Evolutionary conservation across 2,888 invertebrate genomes (phyloP).

Genomic region (Julus scanicus): DNA sequence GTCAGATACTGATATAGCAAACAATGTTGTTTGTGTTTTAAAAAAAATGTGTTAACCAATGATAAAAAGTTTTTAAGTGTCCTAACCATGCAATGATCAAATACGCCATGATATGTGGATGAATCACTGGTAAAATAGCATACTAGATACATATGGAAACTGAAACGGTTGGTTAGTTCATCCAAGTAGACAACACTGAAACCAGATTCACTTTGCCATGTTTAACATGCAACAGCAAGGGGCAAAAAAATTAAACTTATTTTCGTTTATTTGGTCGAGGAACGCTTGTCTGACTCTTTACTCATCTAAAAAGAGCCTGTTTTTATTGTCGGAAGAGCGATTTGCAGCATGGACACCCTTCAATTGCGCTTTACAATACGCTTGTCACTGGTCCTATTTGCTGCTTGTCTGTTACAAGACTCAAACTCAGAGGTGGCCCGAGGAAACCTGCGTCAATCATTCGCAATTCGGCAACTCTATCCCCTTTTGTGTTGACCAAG

Average conservation of each 20-base stretch:
- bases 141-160: too few species aligned
- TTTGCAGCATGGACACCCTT: constrained; percentile 57
- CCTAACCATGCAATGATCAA: too few species aligned
- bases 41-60: too few species aligned
- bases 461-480: constrained; percentile 22
- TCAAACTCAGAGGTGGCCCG: constrained; percentile 55
- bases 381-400: constrained; percentile 50
- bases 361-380: constrained; percentile 52
- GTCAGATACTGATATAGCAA: too few species aligned
- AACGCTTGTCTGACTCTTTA: constrained; percentile 22
- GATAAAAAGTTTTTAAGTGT: too few species aligned
- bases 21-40: too few species aligned
- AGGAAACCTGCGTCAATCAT: constrained; percentile 49
- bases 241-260: not conserved
- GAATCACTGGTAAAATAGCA: not conserved
- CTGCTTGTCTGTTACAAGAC: constrained; percentile 45
- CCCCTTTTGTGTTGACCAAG: constrained; percentile 45
- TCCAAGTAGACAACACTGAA: not conserved
- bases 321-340: constrained; percentile 50
- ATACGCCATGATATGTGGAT: too few species aligned
- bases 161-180: not conserved
- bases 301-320: constrained; percentile 15
- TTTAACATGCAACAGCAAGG: not conserved
- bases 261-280: constrained; percentile 2
- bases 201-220: not conserved